phyloP scores from a whole-genome alignment of 2,797 vertebrate species.

The Muraenolepis orangiensis region DNA sequence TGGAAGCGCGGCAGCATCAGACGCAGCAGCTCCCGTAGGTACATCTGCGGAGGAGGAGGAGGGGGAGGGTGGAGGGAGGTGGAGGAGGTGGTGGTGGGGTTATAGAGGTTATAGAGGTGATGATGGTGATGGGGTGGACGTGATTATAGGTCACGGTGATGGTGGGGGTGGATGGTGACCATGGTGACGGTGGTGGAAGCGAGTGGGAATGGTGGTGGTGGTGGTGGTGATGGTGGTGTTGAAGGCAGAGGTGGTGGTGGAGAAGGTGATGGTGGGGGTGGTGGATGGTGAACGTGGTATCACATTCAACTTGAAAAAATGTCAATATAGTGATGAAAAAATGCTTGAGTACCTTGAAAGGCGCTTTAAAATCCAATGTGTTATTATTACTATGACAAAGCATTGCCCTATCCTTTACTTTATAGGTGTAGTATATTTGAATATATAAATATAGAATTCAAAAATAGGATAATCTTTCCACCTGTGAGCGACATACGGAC shows the following conservation, averaged over 20 bases:
- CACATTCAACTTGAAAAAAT: too few relatives aligned
- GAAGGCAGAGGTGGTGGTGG: neutral
- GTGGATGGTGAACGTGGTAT: too few relatives aligned
- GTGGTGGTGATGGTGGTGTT: neutral
- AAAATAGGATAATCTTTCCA: neutral
- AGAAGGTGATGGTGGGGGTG: too few relatives aligned
- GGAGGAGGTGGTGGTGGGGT: neutral
- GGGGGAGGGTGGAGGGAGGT: neutral
- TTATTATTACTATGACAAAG: too few relatives aligned
- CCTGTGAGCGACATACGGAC: neutral
- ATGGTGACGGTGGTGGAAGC: too few relatives aligned
- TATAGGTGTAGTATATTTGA: neutral
- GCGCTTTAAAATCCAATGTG: too few relatives aligned
- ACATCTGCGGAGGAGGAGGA: slow-evolving; percentile 74
- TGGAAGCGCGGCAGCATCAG: slow-evolving; percentile 87
- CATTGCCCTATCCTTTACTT: neutral
- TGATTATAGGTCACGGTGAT: too few relatives aligned
- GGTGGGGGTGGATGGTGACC: neutral
- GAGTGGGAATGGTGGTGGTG: neutral
- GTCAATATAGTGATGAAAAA: neutral
- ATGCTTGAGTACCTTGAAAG: too few relatives aligned
- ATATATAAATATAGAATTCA: neutral
- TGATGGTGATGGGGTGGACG: too few relatives aligned
- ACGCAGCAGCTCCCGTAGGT: slow-evolving; percentile 90
- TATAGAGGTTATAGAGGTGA: too few relatives aligned